Evolutionary conservation across 2,797 vertebrate species (phyloP), one percentile per base, ranked within the genome.

Genomic region (Typhlichthys subterraneus): DNA sequence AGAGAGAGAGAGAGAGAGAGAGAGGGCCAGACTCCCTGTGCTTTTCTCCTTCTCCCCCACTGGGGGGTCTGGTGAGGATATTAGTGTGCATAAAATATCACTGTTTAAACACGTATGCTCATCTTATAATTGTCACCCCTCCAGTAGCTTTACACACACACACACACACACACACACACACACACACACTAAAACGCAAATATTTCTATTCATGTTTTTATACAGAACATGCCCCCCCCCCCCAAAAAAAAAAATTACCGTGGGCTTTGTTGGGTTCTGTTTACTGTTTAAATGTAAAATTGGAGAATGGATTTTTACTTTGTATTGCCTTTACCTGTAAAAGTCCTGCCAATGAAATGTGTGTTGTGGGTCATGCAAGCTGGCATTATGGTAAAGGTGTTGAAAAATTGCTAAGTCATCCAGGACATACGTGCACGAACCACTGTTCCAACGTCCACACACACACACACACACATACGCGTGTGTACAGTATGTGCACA

Each of bases 81-180:
- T 86, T 78, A 85, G 74, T 54, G 38, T 77, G 70, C 77, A 87
- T 88, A 86, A 85, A 86, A 80, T 75, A 84, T 81, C 79, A 88
- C 61, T 65, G 85, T 88, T 89, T 85, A 85, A 76, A 82, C 74
- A 82, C 84, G 84, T 45, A 53, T 79, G 75, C 65, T 49, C 65
- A 53, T 65, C 49, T 72, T 73, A 15, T 23, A 53, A 59, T 67
- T 77, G 70, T 68, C 59, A 70, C 76, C 78, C 70, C 69, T 57
- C 70, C 60, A 61, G 31, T 63, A 61, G 38, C 72, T 67, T 74
- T 74, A 71, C 58, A 74, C 69, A 62, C 23, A 50, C 6, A 67
- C 69, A 75, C 61, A 67, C 59, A 60, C 50, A 47, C 45, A 19
- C 45, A 45, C 50, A 52, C 59, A 52, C 59, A 52, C 59, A 61